phyloP scores from a whole-genome alignment of 2,888 invertebrate genomes.

The Stenodera caucasica region DNA sequence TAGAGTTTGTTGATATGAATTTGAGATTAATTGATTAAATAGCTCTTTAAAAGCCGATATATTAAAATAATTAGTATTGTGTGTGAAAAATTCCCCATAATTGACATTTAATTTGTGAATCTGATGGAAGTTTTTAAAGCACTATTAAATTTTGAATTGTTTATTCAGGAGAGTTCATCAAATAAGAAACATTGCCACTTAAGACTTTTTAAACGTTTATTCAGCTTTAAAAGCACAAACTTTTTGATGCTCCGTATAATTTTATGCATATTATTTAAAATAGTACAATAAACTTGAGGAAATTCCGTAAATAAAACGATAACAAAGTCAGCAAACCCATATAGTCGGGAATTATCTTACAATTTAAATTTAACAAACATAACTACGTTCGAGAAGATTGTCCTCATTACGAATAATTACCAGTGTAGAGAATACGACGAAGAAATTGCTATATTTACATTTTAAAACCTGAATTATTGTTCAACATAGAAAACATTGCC shows the following conservation, averaged over 20 bases:
- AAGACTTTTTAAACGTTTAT: neutral
- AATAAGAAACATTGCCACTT: neutral
- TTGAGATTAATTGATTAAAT: neutral
- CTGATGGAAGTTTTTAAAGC: no score
- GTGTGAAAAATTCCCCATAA: neutral
- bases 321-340: neutral
- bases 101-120: no score
- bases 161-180: neutral
- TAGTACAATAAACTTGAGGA: neutral
- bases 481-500: neutral
- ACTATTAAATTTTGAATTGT: no score
- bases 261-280: neutral
- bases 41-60: no score
- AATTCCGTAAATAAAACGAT: neutral
- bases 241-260: neutral
- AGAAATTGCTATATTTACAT: neutral
- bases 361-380: neutral
- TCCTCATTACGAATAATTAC: conserved; percentile 2
- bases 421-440: neutral
- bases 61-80: neutral
- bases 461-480: neutral
- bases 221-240: neutral
- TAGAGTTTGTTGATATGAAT: neutral
- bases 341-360: neutral
- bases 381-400: neutral